These are phyloP conservation scores for Euphydryas editha DNA, from an alignment of 2,888 invertebrate genomes.

Conservation along the genomic window DNA sequence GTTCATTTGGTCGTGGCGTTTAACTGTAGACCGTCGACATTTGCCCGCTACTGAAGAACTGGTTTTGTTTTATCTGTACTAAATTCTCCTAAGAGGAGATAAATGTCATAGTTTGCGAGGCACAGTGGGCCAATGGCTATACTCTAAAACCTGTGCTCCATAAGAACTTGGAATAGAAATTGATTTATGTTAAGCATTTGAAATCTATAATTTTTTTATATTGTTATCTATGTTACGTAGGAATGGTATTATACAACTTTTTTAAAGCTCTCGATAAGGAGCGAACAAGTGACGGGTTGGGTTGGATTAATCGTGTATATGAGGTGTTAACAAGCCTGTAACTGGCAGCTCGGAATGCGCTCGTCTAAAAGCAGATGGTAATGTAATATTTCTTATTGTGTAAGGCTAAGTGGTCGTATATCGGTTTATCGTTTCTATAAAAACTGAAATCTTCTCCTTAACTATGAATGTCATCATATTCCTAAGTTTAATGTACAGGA, in stretches of 20 bases:
- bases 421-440: slow-evolving; percentile 7
- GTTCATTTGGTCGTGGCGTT: slow-evolving; percentile 21
- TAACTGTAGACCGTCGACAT: slow-evolving; percentile 33
- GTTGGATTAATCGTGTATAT: slow-evolving; percentile 23
- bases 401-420: neutral
- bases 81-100: slow-evolving; percentile 35
- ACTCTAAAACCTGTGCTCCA: slow-evolving; percentile 20
- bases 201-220: neutral
- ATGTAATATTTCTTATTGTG: slow-evolving; percentile 25
- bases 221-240: slow-evolving; percentile 11
- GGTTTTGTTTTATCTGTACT: slow-evolving; percentile 35
- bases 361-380: slow-evolving; percentile 26
- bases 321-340: slow-evolving; percentile 30
- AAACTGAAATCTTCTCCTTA: neutral
- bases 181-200: neutral
- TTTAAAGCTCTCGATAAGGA: slow-evolving; percentile 23
- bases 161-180: slow-evolving; percentile 12
- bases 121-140: slow-evolving; percentile 25
- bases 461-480: too few relatives aligned
- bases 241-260: slow-evolving; percentile 21
- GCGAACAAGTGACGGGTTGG: slow-evolving; percentile 19
- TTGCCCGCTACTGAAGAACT: slow-evolving; percentile 33
- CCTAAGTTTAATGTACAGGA: too few relatives aligned
- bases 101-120: slow-evolving; percentile 36
- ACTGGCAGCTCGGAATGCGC: slow-evolving; percentile 23